phyloP scores from a whole-genome alignment of 2,888 invertebrate species.

The Augochlorella aurata region DNA sequence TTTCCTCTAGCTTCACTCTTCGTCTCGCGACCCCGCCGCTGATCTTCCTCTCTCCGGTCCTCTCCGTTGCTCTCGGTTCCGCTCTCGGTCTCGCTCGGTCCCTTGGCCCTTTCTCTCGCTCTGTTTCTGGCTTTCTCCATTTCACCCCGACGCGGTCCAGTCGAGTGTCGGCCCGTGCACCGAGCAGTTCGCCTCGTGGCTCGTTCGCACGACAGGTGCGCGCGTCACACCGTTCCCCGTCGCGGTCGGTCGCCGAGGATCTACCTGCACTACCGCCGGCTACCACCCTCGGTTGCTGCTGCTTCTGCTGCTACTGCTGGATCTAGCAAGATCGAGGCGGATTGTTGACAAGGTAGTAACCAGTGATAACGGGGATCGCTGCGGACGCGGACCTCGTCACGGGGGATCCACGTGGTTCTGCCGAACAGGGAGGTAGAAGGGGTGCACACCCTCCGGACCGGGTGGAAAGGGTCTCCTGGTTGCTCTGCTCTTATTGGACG shows the following conservation, averaged over 20 bases:
- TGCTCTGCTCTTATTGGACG: background rate
- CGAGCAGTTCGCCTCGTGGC: conserved; percentile 65
- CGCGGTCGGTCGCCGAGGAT: background rate
- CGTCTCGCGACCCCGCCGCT: background rate
- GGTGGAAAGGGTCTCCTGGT: background rate
- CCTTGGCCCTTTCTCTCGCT: conserved; percentile 41
- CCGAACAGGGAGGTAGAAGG: background rate
- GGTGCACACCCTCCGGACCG: background rate
- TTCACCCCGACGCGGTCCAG: conserved; percentile 71
- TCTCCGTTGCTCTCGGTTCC: conserved; percentile 1
- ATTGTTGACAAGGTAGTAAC: background rate
- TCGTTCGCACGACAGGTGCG: conserved; percentile 43
- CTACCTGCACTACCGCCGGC: background rate
- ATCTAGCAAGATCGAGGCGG: background rate
- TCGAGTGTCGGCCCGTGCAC: conserved; percentile 72
- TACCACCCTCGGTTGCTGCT: too few relatives aligned
- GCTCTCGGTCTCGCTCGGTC: conserved; percentile 18
- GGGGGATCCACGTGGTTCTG: background rate
- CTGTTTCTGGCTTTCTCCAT: conserved; percentile 54
- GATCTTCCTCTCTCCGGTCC: background rate
- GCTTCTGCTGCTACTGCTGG: too few relatives aligned
- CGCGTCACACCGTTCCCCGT: background rate
- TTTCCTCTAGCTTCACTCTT: background rate
- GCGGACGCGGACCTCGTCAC: background rate
- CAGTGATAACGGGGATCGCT: too few relatives aligned